Evolutionary conservation across 2,113 vertebrate species (phyloP).

Genomic region (Pongo pygmaeus): DNA sequence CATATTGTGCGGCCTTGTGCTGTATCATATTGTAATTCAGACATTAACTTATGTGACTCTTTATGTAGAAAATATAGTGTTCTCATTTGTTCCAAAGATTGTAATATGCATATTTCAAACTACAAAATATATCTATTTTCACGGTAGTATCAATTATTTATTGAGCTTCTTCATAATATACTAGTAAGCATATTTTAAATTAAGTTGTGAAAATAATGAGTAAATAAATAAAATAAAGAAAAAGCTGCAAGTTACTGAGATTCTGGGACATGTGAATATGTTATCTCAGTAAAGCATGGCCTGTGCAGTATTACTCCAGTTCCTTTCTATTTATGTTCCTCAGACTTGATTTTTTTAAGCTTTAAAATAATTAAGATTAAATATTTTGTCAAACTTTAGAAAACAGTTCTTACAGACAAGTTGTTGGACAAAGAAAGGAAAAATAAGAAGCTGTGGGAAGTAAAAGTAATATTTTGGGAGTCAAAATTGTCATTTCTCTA

Average conservation of each 20-base stretch:
- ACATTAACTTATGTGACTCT: conserved; percentile 42
- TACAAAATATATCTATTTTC: conserved; percentile 27
- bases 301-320: accelerated
- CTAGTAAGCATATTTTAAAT: conserved; percentile 37
- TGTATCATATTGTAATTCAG: conserved; percentile 37
- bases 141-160: background rate
- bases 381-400: background rate
- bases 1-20: conserved; percentile 35
- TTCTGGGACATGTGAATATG: background rate
- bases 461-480: background rate
- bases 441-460: background rate
- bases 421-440: background rate
- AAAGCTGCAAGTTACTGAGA: background rate
- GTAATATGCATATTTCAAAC: conserved; percentile 12
- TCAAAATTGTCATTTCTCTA: background rate
- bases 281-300: background rate
- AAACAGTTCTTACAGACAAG: background rate
- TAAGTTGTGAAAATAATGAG: conserved; percentile 39
- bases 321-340: background rate
- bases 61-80: conserved; percentile 40
- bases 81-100: conserved; percentile 45
- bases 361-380: background rate
- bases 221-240: conserved; percentile 34
- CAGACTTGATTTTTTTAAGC: background rate
- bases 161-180: background rate